These are phyloP conservation scores for Drosophila bocki DNA, from an alignment of 1,140 invertebrate genomes.

Conservation along the genomic window DNA sequence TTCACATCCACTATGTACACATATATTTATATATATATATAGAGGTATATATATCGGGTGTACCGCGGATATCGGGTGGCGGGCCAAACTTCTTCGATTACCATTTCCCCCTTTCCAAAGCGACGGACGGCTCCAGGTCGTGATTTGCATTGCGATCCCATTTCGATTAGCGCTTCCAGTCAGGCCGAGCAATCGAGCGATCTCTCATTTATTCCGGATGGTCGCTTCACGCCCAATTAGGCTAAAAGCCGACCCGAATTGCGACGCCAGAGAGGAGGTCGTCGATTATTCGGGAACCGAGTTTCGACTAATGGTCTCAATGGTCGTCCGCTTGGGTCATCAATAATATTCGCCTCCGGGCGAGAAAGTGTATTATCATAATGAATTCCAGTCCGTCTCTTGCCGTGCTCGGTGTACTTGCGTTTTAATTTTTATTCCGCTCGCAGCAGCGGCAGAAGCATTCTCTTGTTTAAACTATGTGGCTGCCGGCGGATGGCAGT, in stretches of 20 bases:
- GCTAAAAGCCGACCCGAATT: constrained; percentile 63
- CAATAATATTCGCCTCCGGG: constrained; percentile 44
- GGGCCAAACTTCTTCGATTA: constrained; percentile 29
- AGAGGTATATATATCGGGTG: neutral
- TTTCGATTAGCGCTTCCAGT: constrained; percentile 34
- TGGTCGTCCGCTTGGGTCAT: constrained; percentile 21
- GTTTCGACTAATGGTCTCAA: constrained; percentile 33
- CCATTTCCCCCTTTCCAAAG: constrained; percentile 15
- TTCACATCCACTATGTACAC: neutral
- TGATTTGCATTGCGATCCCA: constrained; percentile 31
- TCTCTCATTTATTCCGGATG: constrained; percentile 49
- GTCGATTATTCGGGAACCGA: constrained; percentile 20
- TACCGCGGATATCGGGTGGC: constrained; percentile 10
- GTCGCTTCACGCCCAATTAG: constrained; percentile 70
- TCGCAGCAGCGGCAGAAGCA: neutral
- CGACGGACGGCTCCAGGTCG: neutral
- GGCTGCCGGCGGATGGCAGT: constrained; percentile 42
- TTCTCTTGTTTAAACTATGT: constrained; percentile 27
- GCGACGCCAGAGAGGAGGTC: constrained; percentile 19
- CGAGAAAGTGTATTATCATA: constrained; percentile 71
- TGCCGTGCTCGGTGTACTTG: constrained; percentile 32
- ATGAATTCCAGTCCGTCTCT: constrained; percentile 58
- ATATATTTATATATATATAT: neutral
- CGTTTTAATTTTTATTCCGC: constrained; percentile 23
- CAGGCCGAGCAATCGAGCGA: constrained; percentile 16